These are phyloP conservation scores for Antechinus stuartii DNA, from an alignment of 2,113 vertebrate species.

Conservation along the genomic window DNA sequence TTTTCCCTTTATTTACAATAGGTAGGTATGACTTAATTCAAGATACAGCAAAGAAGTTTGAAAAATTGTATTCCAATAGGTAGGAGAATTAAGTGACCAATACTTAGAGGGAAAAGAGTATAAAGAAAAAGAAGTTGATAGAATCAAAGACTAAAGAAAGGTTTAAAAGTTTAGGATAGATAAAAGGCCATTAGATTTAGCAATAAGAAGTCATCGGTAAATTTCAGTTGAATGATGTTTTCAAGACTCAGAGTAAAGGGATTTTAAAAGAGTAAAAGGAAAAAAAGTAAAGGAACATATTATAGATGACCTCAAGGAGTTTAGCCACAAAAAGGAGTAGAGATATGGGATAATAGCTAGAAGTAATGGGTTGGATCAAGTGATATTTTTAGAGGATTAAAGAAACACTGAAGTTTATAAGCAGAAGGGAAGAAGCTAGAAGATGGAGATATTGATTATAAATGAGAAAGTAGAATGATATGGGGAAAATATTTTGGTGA, in stretches of 20 bases:
- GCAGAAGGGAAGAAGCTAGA: background rate
- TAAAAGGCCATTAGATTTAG: too few species aligned
- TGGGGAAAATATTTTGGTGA: background rate
- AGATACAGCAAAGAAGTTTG: too few species aligned
- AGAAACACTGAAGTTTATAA: background rate
- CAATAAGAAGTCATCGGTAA: background rate
- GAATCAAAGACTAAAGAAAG: too few species aligned
- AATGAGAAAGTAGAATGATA: background rate
- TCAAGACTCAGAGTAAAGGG: background rate
- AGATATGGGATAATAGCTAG: background rate
- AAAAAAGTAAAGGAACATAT: background rate
- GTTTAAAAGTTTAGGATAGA: too few species aligned
- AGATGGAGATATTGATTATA: background rate
- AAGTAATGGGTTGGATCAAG: background rate
- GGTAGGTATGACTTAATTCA: too few species aligned
- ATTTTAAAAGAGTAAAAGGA: background rate
- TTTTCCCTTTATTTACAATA: too few species aligned
- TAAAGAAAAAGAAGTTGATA: too few species aligned
- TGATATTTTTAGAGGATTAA: background rate
- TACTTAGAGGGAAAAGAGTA: too few species aligned
- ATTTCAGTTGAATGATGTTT: background rate
- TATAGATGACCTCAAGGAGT: background rate
- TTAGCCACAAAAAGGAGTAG: background rate
- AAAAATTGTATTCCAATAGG: too few species aligned
- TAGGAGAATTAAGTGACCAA: too few species aligned